Evolutionary conservation across 1,140 invertebrate genomes (phyloP), one percentile per base, ranked within the genome.

Genomic region (Drosophila watanabei): DNA sequence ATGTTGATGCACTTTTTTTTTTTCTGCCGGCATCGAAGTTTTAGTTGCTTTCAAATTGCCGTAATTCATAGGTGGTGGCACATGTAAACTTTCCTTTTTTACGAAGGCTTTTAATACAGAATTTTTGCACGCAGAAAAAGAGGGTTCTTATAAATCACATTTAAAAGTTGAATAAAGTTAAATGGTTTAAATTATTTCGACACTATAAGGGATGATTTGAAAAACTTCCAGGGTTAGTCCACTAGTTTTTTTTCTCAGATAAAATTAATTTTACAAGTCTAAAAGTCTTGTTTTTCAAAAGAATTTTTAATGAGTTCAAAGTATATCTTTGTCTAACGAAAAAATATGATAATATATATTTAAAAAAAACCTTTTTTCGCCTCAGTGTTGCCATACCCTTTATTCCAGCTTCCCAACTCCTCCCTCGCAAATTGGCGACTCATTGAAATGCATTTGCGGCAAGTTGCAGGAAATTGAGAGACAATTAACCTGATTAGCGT

Each of bases 401-500:
- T 63, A 56, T 9, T 14, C 33, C 33, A 68, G 28, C 43, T n/a
- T 35, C 39, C 49, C 28, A 28, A 30, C 28, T 37, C 16, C 35
- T 72, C 59, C 69, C 72, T 35, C 62, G 35, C 63, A 76, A 77
- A 65, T 76, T 76, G 62, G 75, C 61, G 20, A 33, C 48, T 54
- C 56, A 84, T 64, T 79, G 71, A 79, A 78, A 75, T 78, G 57
- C 43, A 65, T 62, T 45, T 46, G 66, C 77, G 54, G 75, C 72
- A 75, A 80, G 81, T 81, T 72, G 80, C 80, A 85, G 80, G 82
- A 85, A 89, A 89, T 89, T 90, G 86, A 89, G 75, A 89, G 82
- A 85, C 86, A 89, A 89, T 89, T 90, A 89, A 82, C 86, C 86
- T 90, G 86, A 89, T 89, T 89, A 90, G 86, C 69, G 64, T 79